Conservation (phyloP, 2,113 vertebrate species). For the Urocynchramus pylzowi region DNA sequence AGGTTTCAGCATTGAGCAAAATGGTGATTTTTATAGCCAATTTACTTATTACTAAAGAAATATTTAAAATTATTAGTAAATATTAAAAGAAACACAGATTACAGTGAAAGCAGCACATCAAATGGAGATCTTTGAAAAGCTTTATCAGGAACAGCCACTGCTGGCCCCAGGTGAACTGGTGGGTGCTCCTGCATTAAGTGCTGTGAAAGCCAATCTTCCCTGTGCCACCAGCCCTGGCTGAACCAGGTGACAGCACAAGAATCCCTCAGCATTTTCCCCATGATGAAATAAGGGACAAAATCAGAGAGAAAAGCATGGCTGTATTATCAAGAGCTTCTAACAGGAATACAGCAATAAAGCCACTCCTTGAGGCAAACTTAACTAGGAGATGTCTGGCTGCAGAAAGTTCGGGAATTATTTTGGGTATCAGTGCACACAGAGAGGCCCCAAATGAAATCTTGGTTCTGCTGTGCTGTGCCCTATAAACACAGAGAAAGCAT, state of each 20-base stretch:
- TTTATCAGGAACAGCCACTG: background rate
- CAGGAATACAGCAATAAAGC: background rate
- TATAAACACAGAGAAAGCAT: background rate
- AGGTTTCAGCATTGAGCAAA: background rate
- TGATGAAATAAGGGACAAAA: background rate
- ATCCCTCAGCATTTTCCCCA: background rate
- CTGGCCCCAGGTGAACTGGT: background rate
- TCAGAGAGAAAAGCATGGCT: background rate
- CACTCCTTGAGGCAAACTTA: background rate
- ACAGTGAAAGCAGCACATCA: background rate
- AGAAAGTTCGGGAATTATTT: background rate
- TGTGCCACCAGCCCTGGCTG: background rate
- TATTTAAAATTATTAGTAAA: background rate
- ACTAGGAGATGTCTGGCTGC: background rate
- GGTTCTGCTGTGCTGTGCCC: background rate
- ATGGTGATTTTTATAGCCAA: background rate
- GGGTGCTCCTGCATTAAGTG: background rate
- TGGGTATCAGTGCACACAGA: background rate
- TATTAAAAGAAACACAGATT: background rate
- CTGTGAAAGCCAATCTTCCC: background rate
- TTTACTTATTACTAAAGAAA: background rate
- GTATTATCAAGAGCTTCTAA: background rate
- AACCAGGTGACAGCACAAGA: background rate
- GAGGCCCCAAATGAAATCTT: background rate
- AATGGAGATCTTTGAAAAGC: background rate